Percentiles rank a stretch among this genome's conserved stretches.
Evolutionary conservation across 2,113 vertebrate genomes (phyloP).

Genomic region (Zosterops lateralis): DNA sequence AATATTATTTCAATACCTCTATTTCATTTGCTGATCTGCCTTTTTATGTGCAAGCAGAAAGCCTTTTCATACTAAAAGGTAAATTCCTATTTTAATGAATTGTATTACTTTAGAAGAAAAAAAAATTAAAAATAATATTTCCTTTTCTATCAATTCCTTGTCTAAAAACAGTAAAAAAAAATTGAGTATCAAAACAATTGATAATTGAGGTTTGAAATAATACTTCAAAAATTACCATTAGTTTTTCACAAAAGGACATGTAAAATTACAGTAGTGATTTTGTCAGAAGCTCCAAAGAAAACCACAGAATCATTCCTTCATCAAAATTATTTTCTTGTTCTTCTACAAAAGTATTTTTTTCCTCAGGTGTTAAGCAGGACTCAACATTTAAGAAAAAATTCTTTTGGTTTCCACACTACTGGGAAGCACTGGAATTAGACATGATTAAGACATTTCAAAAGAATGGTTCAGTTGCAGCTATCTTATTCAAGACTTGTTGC

Average conservation of each 20-base stretch:
- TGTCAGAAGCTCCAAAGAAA: neutral
- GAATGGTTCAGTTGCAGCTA: neutral
- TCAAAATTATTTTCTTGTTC: neutral
- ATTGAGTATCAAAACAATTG: neutral
- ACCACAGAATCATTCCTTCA: neutral
- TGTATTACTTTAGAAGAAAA: neutral
- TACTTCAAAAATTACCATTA: neutral
- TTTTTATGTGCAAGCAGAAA: neutral
- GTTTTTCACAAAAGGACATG: neutral
- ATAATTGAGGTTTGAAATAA: neutral
- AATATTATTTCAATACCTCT: neutral
- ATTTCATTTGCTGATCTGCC: neutral
- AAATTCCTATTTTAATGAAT: neutral
- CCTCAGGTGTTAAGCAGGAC: neutral
- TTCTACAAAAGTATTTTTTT: neutral
- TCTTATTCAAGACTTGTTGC: neutral
- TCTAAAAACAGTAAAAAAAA: neutral
- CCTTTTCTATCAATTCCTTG: neutral
- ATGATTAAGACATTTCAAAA: neutral
- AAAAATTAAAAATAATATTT: neutral
- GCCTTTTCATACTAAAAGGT: neutral
- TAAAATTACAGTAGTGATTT: neutral
- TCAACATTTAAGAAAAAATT: neutral
- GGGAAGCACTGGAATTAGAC: neutral
- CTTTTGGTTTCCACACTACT: neutral